Evolutionary conservation across 2,797 vertebrate genomes (phyloP).

Genomic region (Thripadectes ignobilis): DNA sequence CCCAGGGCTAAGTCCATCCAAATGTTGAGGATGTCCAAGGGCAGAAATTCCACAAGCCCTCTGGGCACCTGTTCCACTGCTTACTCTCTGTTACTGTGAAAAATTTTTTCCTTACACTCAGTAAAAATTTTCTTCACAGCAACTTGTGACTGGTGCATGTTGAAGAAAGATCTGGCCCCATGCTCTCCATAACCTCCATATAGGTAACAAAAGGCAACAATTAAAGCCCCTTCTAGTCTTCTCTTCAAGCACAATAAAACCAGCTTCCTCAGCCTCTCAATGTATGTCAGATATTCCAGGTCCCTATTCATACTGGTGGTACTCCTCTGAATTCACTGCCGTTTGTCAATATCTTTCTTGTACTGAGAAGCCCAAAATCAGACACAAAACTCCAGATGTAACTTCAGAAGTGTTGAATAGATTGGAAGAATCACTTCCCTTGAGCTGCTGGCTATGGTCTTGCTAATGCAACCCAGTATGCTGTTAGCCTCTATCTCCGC

Average conservation of each 20-base stretch:
- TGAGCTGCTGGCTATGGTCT: not conserved
- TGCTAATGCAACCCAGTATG: not conserved
- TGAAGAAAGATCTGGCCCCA: not conserved
- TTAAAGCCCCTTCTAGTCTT: not conserved
- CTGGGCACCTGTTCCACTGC: not conserved
- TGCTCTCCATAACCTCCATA: rapidly evolving
- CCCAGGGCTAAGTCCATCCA: not conserved
- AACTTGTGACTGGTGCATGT: not conserved
- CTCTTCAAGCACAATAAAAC: not conserved
- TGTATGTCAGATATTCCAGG: not conserved
- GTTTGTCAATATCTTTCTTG: not conserved
- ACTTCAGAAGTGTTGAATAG: not conserved
- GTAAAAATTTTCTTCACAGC: not conserved
- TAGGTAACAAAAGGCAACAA: not conserved
- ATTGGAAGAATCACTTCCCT: not conserved
- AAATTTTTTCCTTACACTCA: not conserved
- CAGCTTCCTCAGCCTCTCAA: not conserved
- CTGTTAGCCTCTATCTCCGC: not conserved
- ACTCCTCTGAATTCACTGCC: not conserved
- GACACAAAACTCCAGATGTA: not conserved
- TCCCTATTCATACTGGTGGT: not conserved
- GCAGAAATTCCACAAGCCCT: not conserved
- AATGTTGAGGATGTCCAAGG: not conserved
- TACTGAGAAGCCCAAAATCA: not conserved
- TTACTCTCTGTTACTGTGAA: not conserved